phyloP scores from a whole-genome alignment of 2,797 vertebrate species.

The Manis crassicaudata region DNA sequence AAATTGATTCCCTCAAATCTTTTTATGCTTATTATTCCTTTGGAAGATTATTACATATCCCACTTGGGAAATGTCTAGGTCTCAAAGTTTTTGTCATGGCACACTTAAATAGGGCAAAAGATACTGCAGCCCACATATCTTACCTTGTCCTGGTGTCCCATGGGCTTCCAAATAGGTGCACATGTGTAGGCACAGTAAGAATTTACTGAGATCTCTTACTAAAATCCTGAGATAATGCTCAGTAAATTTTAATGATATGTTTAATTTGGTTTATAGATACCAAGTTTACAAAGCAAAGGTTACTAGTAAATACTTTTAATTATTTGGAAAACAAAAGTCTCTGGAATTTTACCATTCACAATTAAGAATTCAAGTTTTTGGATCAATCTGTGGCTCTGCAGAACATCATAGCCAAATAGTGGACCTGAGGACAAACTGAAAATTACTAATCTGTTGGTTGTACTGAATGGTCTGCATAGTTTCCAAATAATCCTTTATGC shows the following conservation, averaged over 20 bases:
- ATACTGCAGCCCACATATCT: no score
- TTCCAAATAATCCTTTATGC: background rate
- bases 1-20: background rate
- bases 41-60: background rate
- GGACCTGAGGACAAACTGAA: background rate
- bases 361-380: background rate
- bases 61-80: background rate
- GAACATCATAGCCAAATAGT: background rate
- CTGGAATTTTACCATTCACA: background rate
- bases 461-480: background rate
- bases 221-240: background rate
- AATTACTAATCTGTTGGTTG: background rate
- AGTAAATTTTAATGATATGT: background rate
- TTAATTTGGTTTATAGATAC: background rate
- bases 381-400: background rate
- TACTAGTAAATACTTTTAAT: constrained; percentile 35
- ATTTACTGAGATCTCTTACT: background rate
- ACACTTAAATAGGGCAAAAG: background rate
- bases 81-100: background rate
- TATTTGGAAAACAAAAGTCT: background rate
- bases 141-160: background rate
- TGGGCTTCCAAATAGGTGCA: background rate
- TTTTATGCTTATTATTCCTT: background rate
- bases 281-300: constrained; percentile 3
- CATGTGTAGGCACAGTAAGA: background rate